These are phyloP conservation scores for Paramormyrops hopkinsi DNA, from an alignment of 2,797 vertebrate genomes.

Conservation along the genomic window DNA sequence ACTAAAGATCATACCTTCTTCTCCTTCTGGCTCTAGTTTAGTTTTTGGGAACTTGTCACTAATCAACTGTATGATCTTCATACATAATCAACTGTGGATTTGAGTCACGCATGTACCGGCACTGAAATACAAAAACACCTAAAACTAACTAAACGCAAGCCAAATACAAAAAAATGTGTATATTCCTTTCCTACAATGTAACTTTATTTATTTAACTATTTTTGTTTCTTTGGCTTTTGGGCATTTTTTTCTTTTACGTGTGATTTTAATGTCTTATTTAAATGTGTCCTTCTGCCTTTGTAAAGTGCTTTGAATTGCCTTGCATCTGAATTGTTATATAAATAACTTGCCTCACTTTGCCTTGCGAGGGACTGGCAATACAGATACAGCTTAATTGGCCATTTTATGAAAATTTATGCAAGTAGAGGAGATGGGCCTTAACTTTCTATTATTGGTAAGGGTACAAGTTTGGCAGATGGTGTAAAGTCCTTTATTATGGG, in stretches of 20 bases:
- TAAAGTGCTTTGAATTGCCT: neutral
- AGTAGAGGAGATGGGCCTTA: neutral
- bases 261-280: neutral
- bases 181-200: neutral
- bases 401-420: neutral
- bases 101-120: neutral
- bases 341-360: neutral
- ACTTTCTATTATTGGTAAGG: neutral
- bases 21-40: neutral
- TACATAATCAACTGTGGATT: neutral
- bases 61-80: neutral
- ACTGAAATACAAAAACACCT: neutral
- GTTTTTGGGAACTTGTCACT: neutral
- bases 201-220: neutral
- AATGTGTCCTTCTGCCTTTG: neutral
- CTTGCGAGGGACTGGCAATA: neutral
- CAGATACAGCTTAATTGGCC: neutral
- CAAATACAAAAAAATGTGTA: neutral
- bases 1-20: neutral
- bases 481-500: neutral
- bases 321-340: neutral
- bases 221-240: neutral
- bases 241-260: neutral
- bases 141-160: neutral
- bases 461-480: neutral